Conservation (phyloP, 2,113 vertebrate species). For the Syngnathus scovelli region DNA sequence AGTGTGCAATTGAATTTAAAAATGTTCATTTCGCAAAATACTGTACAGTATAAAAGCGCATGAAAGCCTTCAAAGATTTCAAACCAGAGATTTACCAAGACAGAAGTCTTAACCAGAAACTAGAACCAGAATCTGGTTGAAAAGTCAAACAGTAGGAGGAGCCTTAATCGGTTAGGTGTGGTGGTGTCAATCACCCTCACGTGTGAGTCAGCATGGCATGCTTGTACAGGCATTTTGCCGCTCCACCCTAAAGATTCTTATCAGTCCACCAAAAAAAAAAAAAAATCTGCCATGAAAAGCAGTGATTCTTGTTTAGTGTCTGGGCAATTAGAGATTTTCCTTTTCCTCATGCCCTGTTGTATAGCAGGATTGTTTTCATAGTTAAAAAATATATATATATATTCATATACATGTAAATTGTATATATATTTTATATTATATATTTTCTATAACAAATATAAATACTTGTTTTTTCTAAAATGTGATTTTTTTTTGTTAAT, state of each 20-base stretch:
- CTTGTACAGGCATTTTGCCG: slow-evolving; percentile 59
- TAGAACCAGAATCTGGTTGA: slow-evolving; percentile 46
- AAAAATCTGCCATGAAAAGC: slow-evolving; percentile 12
- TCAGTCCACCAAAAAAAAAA: slow-evolving; percentile 17
- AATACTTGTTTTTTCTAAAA: slow-evolving; percentile 12
- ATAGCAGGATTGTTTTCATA: background rate
- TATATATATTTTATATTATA: too few relatives aligned
- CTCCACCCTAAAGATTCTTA: slow-evolving; percentile 56
- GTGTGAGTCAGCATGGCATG: slow-evolving; percentile 62
- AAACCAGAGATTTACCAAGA: background rate
- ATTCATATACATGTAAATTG: too few relatives aligned
- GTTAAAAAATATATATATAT: too few relatives aligned
- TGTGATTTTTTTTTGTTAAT: background rate
- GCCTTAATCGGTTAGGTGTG: slow-evolving; percentile 58
- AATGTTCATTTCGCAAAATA: background rate
- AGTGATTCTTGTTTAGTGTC: background rate
- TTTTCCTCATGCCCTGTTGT: background rate
- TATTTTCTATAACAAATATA: too few relatives aligned
- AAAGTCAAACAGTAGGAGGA: slow-evolving; percentile 57
- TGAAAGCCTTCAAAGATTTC: background rate
- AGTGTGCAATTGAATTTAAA: background rate
- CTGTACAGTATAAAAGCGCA: background rate
- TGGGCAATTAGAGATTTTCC: background rate
- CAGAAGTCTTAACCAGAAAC: slow-evolving; percentile 23
- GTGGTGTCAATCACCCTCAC: slow-evolving; percentile 55